Evolutionary conservation across 2,113 vertebrate genomes (phyloP).

Genomic region (Vidua macroura): DNA sequence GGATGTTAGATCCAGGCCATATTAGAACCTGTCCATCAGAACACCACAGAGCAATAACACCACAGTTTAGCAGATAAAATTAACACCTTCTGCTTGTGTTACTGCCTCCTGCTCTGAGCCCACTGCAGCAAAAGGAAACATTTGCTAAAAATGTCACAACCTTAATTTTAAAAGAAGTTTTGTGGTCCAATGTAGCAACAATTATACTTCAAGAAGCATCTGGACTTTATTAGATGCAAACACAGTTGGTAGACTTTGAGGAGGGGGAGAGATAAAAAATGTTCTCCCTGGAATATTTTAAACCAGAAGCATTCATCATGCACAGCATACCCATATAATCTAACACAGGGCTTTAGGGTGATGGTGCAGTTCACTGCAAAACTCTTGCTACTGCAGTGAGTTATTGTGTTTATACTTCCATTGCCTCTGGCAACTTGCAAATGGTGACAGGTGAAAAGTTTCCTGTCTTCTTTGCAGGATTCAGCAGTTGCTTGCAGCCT

Average conservation of each 20-base stretch:
- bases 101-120: background rate
- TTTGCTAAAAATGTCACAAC: slow-evolving; percentile 3
- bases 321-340: background rate
- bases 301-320: slow-evolving; percentile 25
- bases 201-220: slow-evolving; percentile 24
- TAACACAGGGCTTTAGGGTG: background rate
- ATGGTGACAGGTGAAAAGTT: slow-evolving; percentile 25
- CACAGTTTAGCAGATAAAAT: background rate
- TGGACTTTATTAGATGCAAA: slow-evolving; percentile 46
- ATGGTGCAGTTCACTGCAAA: slow-evolving; percentile 22
- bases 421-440: background rate
- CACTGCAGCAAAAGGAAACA: background rate
- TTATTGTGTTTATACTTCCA: background rate
- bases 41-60: background rate
- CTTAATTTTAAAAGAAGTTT: background rate
- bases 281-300: slow-evolving; percentile 47
- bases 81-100: background rate
- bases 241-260: background rate
- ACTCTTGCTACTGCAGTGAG: slow-evolving; percentile 18
- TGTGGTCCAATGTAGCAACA: background rate
- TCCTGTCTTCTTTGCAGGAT: background rate
- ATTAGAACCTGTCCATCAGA: background rate
- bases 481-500: background rate
- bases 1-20: background rate
- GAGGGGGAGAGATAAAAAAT: slow-evolving; percentile 12